These are phyloP conservation scores for Alectoris magna DNA, from an alignment of 2,797 vertebrate genomes.

Conservation along the genomic window DNA sequence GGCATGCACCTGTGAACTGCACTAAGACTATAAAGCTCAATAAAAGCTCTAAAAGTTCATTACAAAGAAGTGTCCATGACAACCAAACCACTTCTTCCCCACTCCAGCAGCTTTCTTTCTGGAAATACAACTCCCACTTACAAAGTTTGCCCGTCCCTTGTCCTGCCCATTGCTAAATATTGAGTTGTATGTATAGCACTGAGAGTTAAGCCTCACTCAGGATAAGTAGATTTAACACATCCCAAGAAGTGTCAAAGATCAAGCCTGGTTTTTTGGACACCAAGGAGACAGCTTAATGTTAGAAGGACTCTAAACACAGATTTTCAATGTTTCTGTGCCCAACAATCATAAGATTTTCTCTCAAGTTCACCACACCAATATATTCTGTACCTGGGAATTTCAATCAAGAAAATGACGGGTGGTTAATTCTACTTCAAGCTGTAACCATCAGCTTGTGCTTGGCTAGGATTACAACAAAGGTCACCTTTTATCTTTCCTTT, in stretches of 20 bases:
- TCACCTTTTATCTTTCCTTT: conserved; percentile 3
- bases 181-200: background rate
- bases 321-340: background rate
- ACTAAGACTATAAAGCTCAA: background rate
- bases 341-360: background rate
- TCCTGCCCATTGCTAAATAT: background rate
- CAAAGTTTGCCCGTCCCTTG: background rate
- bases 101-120: background rate
- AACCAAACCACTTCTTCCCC: background rate
- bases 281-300: background rate
- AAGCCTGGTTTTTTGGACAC: background rate
- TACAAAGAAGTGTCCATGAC: background rate
- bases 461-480: background rate
- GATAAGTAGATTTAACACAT: background rate
- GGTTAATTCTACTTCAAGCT: background rate
- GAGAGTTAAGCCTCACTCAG: background rate
- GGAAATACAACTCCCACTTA: background rate
- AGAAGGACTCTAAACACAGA: background rate
- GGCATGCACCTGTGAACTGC: background rate
- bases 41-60: background rate
- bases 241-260: background rate
- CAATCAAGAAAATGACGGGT: background rate
- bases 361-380: background rate
- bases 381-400: background rate
- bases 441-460: background rate